These are phyloP conservation scores for Melipona beecheii DNA, from an alignment of 2,888 invertebrate genomes.

Conservation along the genomic window DNA sequence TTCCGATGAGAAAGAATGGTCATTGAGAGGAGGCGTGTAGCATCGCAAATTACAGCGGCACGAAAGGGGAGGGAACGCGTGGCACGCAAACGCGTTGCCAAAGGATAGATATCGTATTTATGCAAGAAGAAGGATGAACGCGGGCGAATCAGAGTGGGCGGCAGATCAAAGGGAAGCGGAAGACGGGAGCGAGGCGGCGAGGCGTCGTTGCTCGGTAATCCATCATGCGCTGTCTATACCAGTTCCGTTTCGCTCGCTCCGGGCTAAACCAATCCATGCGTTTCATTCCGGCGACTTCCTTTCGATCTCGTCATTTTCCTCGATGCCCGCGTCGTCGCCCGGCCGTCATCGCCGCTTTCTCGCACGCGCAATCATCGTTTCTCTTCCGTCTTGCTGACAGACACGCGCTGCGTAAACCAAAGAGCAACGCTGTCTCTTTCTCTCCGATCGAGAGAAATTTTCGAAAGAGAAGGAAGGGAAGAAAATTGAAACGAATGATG, in stretches of 20 bases:
- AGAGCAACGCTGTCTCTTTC: not conserved
- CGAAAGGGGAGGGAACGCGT: not conserved
- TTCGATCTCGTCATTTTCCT: constrained; percentile 81
- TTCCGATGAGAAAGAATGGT: no score
- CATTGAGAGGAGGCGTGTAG: not conserved
- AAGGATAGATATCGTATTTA: constrained; percentile 28
- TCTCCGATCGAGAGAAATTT: no score
- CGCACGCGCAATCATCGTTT: constrained; percentile 45
- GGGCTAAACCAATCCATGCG: constrained; percentile 83
- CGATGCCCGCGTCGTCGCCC: constrained; percentile 70
- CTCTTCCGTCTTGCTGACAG: constrained; percentile 18
- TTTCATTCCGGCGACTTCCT: constrained; percentile 82
- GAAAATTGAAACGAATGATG: not conserved
- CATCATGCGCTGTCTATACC: constrained; percentile 82
- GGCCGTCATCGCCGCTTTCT: constrained; percentile 78
- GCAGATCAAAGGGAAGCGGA: constrained; percentile 60
- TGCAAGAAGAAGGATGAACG: constrained; percentile 23
- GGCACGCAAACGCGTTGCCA: constrained; percentile 10
- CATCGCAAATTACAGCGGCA: constrained; percentile 3
- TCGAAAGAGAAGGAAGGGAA: no score
- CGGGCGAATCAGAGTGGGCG: constrained; percentile 28
- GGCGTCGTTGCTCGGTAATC: constrained; percentile 79
- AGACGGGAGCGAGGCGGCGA: constrained; percentile 63
- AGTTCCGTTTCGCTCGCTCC: constrained; percentile 76
- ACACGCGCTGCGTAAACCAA: constrained; percentile 4